Evolutionary conservation across 1,140 invertebrate genomes (phyloP).

Genomic region (Tyrophagus putrescentiae): DNA sequence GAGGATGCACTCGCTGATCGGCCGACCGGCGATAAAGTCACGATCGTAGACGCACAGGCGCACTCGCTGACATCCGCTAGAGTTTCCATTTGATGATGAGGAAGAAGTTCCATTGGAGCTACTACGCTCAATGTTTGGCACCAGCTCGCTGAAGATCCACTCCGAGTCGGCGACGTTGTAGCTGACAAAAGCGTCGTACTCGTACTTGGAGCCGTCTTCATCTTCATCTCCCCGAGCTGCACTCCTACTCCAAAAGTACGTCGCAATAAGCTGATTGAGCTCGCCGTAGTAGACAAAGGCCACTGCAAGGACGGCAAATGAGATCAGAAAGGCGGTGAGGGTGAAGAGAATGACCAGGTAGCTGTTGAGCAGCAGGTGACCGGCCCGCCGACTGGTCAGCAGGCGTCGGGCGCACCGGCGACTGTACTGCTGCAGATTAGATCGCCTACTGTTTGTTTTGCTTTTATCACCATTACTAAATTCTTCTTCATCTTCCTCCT

Average conservation of each 20-base stretch:
- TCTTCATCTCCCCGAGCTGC: conserved; percentile 4
- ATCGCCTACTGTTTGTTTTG: too few relatives aligned
- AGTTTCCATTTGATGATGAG: neutral
- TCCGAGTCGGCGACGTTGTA: conserved; percentile 47
- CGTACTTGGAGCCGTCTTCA: conserved; percentile 30
- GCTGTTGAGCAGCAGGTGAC: neutral
- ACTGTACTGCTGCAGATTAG: neutral
- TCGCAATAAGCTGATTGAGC: neutral
- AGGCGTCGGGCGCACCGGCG: neutral
- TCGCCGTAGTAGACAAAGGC: neutral
- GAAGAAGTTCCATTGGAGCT: neutral
- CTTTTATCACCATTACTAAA: too few relatives aligned
- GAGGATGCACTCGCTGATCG: conserved; percentile 45
- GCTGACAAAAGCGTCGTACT: conserved; percentile 50
- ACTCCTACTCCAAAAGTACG: conserved; percentile 11
- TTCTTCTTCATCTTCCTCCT: neutral
- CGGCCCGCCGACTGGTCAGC: neutral
- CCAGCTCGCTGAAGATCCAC: conserved; percentile 41
- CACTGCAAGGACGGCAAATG: neutral
- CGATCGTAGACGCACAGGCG: conserved; percentile 46
- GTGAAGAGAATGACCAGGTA: conserved; percentile 5
- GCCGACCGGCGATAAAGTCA: conserved; percentile 46
- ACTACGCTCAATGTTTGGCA: conserved; percentile 37
- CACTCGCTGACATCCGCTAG: neutral
- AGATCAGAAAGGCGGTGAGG: neutral